Conservation (phyloP, 2,113 vertebrate genomes). For the Oenanthe oenanthe region DNA sequence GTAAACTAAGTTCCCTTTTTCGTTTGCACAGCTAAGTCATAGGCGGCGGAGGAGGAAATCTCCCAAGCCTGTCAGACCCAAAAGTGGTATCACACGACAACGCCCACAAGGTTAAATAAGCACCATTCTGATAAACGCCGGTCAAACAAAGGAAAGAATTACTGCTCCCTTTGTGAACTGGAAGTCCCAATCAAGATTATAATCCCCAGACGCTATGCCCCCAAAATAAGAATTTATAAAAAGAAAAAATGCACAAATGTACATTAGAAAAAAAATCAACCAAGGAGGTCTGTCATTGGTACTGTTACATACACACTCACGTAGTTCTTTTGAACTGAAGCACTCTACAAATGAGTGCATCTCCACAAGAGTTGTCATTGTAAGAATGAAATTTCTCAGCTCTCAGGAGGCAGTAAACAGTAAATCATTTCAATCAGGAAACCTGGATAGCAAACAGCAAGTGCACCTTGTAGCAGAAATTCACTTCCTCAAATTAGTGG, state of each 20-base stretch:
- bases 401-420: background rate
- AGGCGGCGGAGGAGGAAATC: constrained; percentile 55
- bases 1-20: constrained; percentile 62
- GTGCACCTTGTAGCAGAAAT: background rate
- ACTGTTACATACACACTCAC: background rate
- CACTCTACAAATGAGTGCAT: background rate
- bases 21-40: constrained; percentile 48
- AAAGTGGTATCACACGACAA: constrained; percentile 52
- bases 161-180: constrained; percentile 24
- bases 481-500: constrained; percentile 49
- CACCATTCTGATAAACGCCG: constrained; percentile 3
- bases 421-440: constrained; percentile 1
- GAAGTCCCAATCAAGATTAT: constrained; percentile 41
- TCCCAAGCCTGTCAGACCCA: constrained; percentile 30
- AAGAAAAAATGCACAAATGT: background rate
- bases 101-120: constrained; percentile 54
- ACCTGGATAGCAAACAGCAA: constrained; percentile 21
- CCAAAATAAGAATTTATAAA: background rate
- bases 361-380: background rate
- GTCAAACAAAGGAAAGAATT: constrained; percentile 59
- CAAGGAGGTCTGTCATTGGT: background rate
- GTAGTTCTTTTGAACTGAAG: background rate
- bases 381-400: constrained; percentile 4
- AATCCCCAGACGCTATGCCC: constrained; percentile 13
- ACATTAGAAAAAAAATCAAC: background rate